Evolutionary conservation across 2,888 invertebrate genomes (phyloP).

Genomic region (Tipula lateralis): DNA sequence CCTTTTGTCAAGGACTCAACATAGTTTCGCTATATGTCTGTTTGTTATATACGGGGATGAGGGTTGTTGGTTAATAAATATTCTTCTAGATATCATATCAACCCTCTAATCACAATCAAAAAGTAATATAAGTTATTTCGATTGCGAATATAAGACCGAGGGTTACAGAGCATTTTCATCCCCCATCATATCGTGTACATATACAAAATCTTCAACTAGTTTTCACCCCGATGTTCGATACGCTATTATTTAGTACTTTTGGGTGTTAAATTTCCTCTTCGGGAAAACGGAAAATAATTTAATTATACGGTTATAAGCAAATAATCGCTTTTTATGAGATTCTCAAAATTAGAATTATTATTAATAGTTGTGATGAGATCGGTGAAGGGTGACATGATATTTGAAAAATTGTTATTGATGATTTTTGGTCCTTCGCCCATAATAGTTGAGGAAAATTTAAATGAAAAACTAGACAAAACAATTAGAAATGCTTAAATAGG

Average conservation of each 20-base stretch:
- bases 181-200: no score
- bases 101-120: background rate
- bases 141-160: background rate
- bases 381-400: background rate
- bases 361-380: background rate
- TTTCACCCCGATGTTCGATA: background rate
- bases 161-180: background rate
- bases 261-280: background rate
- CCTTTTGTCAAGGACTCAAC: background rate
- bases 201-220: background rate
- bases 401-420: background rate
- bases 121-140: background rate
- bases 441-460: background rate
- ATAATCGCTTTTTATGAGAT: background rate
- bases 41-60: background rate
- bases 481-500: background rate
- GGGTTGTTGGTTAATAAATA: constrained; percentile 24
- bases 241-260: background rate
- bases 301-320: constrained; percentile 19
- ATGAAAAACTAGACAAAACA: background rate
- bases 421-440: background rate
- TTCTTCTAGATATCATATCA: background rate
- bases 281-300: background rate
- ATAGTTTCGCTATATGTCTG: background rate
- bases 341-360: background rate